Evolutionary conservation across 2,113 vertebrate species (phyloP).

Genomic region (Speoplatyrhinus poulsoni): DNA sequence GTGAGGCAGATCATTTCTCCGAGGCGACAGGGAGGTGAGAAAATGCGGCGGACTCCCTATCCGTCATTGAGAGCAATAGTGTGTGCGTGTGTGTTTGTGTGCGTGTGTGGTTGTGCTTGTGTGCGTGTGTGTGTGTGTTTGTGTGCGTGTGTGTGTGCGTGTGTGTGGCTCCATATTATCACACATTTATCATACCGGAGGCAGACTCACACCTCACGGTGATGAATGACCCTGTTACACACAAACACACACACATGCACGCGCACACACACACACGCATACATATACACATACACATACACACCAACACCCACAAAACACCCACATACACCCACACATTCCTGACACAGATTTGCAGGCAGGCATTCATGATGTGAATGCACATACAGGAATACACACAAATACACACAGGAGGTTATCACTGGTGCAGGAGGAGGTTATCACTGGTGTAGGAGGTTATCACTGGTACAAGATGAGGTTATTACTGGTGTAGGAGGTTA

Average conservation of each 20-base stretch:
- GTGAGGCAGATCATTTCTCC: no score
- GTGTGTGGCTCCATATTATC: conserved; percentile 9
- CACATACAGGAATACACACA: background rate
- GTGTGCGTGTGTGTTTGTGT: background rate
- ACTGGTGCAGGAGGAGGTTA: background rate
- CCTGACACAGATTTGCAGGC: background rate
- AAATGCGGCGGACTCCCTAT: background rate
- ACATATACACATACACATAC: background rate
- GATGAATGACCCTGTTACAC: conserved; percentile 21
- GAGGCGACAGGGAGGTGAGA: background rate
- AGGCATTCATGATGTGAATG: background rate
- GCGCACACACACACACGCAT: background rate
- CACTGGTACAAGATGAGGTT: background rate
- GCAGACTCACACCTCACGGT: conserved; percentile 8
- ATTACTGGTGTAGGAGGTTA: no score
- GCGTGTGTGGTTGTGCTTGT: background rate
- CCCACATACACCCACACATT: background rate
- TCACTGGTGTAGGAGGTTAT: background rate
- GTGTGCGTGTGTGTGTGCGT: background rate
- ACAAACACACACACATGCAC: background rate
- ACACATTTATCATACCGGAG: conserved; percentile 13
- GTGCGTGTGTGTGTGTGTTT: background rate
- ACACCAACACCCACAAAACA: background rate
- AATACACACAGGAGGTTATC: background rate
- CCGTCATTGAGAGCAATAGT: background rate